These are phyloP conservation scores for Dolichomitus sp. DNA, from an alignment of 2,888 invertebrate genomes.

Conservation along the genomic window DNA sequence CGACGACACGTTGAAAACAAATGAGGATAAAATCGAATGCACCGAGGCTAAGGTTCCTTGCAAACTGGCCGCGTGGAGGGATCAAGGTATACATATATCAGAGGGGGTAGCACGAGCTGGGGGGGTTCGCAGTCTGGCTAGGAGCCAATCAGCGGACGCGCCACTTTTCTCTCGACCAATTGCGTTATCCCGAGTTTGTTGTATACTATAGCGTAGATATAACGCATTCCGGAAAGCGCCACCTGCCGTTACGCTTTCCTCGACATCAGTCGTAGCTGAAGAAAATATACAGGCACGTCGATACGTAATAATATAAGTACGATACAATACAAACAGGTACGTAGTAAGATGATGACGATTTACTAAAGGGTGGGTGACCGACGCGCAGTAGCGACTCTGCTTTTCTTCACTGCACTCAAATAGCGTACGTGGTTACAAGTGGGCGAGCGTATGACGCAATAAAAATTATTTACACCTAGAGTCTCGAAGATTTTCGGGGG, in stretches of 20 bases:
- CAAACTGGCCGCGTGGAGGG: constrained; percentile 53
- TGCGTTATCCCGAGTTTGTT: neutral
- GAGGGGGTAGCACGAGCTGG: neutral
- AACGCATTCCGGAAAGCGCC: constrained; percentile 42
- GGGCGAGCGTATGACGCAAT: neutral
- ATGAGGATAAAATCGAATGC: constrained; percentile 15
- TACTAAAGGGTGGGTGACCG: neutral
- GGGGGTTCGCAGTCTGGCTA: constrained; percentile 32
- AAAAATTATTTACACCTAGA: neutral
- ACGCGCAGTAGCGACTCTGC: neutral
- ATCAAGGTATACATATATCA: constrained; percentile 27
- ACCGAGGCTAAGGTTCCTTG: constrained; percentile 39
- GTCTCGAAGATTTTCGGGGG: neutral
- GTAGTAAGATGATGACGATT: neutral
- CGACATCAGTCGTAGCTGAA: neutral
- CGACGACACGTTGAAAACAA: constrained; percentile 33
- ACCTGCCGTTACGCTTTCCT: constrained; percentile 14
- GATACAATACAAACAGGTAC: neutral
- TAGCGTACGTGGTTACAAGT: neutral
- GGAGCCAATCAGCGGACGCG: constrained; percentile 54
- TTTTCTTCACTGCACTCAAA: neutral
- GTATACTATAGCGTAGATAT: neutral
- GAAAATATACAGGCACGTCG: neutral
- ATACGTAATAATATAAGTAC: constrained; percentile 4
- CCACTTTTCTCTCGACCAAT: constrained; percentile 37